phyloP scores from a whole-genome alignment of 2,797 vertebrate species.

The Eulemur coronatus region DNA sequence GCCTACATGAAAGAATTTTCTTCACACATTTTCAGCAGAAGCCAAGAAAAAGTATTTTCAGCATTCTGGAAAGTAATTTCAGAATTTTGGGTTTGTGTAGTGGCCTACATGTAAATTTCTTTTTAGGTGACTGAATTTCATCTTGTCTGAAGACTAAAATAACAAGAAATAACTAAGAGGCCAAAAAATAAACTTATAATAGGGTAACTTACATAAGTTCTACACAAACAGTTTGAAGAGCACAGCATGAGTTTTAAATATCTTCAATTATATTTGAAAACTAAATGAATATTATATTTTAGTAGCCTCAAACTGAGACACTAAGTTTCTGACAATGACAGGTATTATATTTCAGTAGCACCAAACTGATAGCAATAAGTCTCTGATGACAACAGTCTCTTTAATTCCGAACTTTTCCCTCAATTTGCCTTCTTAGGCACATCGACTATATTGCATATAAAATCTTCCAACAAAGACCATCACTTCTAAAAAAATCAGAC shows the following conservation, averaged over 20 bases:
- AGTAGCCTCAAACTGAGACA: neutral
- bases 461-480: neutral
- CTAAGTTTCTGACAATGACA: neutral
- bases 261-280: neutral
- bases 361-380: neutral
- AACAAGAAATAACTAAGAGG: constrained; percentile 34
- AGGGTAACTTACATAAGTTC: neutral
- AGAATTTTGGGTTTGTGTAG: neutral
- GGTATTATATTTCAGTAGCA: neutral
- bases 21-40: neutral
- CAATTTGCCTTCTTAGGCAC: neutral
- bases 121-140: constrained; percentile 13
- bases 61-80: neutral
- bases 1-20: neutral
- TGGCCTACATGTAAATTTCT: neutral
- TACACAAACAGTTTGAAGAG: neutral
- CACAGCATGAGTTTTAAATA: neutral
- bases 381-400: neutral
- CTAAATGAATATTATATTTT: neutral
- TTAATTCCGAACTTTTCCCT: neutral
- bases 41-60: neutral
- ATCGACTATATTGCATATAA: accelerated
- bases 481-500: neutral
- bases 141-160: constrained; percentile 22
- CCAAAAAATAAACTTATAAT: neutral